Base-by-base conservation (phyloP, 2,888 invertebrate genomes). In the Plebejus melissa region DNA sequence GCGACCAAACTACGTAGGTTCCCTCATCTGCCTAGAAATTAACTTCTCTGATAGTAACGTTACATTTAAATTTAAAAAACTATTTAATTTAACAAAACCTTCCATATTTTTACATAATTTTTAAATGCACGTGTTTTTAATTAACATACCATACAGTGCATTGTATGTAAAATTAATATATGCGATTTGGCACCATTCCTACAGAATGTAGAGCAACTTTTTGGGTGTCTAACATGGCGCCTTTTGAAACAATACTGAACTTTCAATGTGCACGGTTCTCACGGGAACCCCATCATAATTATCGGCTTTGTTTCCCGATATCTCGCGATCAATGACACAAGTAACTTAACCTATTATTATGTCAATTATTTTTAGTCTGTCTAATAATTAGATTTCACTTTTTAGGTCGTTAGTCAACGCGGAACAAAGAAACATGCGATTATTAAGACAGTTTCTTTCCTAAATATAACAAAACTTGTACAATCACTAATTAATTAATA, bases 181-280 rank as follows among this genome's bases (percentile, higher is more conserved):
- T 13, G 28, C 4, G 32, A 32, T 36, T 65, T 65, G 32, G 3
- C 32, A 36, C 32, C 32, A 13, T 65, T 65, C 16, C 28, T 13
- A 28, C 13, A 7, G 32, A 65, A 65, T 16, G 65, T 65, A 65
- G 65, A 65, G 32, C 65, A 36, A 32, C 65, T 60, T 65, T 65
- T 65, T 36, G 65, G 65, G 13, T 28, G 32, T 32, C 13, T 13
- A 32, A 32, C 65, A 32, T 65, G 65, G 65, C 65, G 65, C 32
- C n/a, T 38, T 38, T 77, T 72, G 77, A 74, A 76, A 77, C 74
- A 77, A 75, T 74, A 78, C 75, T 46, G 74, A 65, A 57, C 74
- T 75, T 46, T 76, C 77, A 75, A 72, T 75, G 74, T 76, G 65
- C 74, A 60, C 75, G 13, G 38, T 76, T 76, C 76, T 75, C 76